Conservation (phyloP, 2,888 invertebrate genomes). For the Eupithecia centaureata region DNA sequence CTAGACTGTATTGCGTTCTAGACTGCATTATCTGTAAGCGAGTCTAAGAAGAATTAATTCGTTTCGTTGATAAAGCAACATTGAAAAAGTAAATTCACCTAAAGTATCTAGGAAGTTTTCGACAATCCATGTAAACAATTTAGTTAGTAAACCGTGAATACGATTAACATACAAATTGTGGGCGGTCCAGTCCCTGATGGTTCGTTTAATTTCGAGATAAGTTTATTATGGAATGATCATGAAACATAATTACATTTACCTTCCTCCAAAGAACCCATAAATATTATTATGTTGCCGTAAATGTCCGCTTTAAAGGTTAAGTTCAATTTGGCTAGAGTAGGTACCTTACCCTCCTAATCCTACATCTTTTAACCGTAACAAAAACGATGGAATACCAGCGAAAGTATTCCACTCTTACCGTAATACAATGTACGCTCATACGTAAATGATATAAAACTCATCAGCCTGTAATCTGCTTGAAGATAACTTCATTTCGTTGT, state of each 20-base stretch:
- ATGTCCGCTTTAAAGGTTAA: too few relatives aligned
- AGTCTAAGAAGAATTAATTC: too few relatives aligned
- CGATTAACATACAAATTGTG: too few relatives aligned
- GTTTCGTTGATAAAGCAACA: neutral
- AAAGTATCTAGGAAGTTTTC: neutral
- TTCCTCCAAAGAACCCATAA: neutral
- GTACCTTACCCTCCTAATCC: neutral
- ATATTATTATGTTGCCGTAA: neutral
- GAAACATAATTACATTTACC: neutral
- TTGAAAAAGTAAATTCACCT: neutral
- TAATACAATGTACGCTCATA: neutral
- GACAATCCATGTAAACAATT: neutral
- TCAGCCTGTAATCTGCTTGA: conserved; percentile 33
- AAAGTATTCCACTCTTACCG: neutral
- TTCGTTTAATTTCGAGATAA: conserved; percentile 9
- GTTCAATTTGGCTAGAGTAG: too few relatives aligned
- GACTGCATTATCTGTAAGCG: too few relatives aligned
- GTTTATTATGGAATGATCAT: neutral
- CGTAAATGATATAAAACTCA: conserved; percentile 35
- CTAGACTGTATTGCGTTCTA: too few relatives aligned
- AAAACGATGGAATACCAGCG: neutral
- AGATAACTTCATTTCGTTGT: conserved; percentile 38
- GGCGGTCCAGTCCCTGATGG: conserved; percentile 18
- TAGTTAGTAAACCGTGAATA: too few relatives aligned
- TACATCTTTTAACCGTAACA: neutral